Evolutionary conservation across 2,888 invertebrate species (phyloP), one percentile per base, ranked within the genome.

Genomic region (Tryphoninae sp.): DNA sequence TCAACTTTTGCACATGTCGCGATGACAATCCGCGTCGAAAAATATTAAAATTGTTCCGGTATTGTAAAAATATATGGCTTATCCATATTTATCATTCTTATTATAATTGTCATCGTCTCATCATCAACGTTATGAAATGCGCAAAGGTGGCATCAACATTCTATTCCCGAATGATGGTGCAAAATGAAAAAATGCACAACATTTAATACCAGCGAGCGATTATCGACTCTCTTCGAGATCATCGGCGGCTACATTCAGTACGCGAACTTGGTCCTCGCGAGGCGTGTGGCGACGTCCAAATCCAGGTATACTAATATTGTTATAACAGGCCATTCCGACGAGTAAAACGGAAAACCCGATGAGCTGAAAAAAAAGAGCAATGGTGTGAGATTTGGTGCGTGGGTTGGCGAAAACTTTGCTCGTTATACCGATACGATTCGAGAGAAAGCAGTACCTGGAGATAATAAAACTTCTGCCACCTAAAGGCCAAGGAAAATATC

Each of bases 271-370:
- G 75, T 90, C 90, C 22, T 82, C 69, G 6, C 65, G 81, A n/a
- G 90, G 89, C 26, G 87, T 85, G 69, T 83, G 87, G 69, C 89
- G 89, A 58, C 89, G 88, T 51, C 88, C 42, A 49, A 91, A 81
- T 88, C 91, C 90, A 22, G 91, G 91, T 74, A 92, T 78, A 23
- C 95, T 84, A 0, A 95, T 89, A 59, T 95, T 94, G 87, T 97
- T 97, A 93, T 98, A 99, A 68, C 96, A 92, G 86, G 96, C 95
- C 95, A 97, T 97, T 82, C 98, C 98, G 78, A 94, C 89, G 75
- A 98, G 93, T 1, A 98, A 93, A 8, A 96, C 92, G 0, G 94
- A 88, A 90, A 98, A 98, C 4, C 98, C 98, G 85, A 97, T 91
- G 55, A 97, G 92, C 93, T 95, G 88, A 33, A 33, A 33, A 6